Evolutionary conservation across 2,113 vertebrate species (phyloP), one percentile per base, ranked within the genome.

Genomic region (Ctenomys sociabilis): DNA sequence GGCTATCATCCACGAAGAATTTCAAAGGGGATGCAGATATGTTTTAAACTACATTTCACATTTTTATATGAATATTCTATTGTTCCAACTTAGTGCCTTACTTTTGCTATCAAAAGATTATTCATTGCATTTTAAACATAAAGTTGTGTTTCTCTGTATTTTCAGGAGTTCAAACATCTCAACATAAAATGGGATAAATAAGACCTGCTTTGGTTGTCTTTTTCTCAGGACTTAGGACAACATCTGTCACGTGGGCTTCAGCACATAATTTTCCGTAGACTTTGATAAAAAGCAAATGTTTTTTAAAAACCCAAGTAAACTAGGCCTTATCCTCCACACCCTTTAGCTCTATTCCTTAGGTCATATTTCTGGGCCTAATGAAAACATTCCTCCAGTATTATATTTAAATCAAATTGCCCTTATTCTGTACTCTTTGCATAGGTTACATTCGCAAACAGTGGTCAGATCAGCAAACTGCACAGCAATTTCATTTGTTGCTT

Each of bases 61-160:
- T 63, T 94, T 90, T 93, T 70, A 54, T 57, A 70, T 40, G 8
- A 54, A 24, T 17, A 32, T 19, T 87, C 13, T 57, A 1, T 81
- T 87, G 1, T n/a, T 93, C 28, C 75, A 73, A 64, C 49, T 82
- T 45, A 66, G 5, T n/a, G 19, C 26, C 21, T 16, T 95, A 45
- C 35, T 68, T 63, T 78, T 40, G 17, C 1, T n/a, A 43, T 12
- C 40, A 77, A 35, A 22, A 54, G 1, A 7, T 49, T 77, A 52
- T 12, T 45, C 72, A 49, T 13, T 75, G 16, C 22, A 2, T 93
- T 93, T 96, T 73, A 88, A 77, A 52, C 49, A 66, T 68, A 75
- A 66, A 64, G 26, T 68, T 94, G 61, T 49, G 30, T 90, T 93
- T 87, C 64, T 96, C 75, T 97, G 19, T 63, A 88, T 86, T 81